These are phyloP conservation scores for Drosophila simulans DNA, from an alignment of 1,140 invertebrate species.

Conservation along the genomic window DNA sequence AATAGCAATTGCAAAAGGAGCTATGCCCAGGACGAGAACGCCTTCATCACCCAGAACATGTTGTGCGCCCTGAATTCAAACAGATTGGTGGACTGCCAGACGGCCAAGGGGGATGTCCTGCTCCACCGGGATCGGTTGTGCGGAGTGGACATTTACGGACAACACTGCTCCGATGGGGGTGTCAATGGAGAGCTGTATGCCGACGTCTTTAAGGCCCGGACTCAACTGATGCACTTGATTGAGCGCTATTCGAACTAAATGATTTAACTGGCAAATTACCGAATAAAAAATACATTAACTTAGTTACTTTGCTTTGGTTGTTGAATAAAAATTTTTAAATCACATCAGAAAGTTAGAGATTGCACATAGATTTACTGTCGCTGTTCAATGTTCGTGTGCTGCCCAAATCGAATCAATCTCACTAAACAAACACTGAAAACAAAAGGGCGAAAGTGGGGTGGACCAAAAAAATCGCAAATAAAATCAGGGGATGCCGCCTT, in stretches of 20 bases:
- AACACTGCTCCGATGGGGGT: constrained; percentile 29
- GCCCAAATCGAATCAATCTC: constrained; percentile 61
- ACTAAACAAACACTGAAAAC: constrained; percentile 43
- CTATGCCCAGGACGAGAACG: constrained; percentile 32
- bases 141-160: constrained; percentile 54
- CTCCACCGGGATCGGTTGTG: constrained; percentile 37
- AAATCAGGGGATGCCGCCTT: constrained; percentile 13
- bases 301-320: too few relatives aligned
- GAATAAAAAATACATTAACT: too few relatives aligned
- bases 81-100: constrained; percentile 34
- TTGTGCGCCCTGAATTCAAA: constrained; percentile 49
- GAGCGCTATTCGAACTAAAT: background rate
- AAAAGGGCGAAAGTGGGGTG: constrained; percentile 16
- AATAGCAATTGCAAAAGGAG: constrained; percentile 44
- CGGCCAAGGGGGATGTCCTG: constrained; percentile 34
- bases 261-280: too few relatives aligned
- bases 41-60: constrained; percentile 42
- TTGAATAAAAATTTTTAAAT: background rate
- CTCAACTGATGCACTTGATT: constrained; percentile 8
- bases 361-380: constrained; percentile 38
- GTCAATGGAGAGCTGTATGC: constrained; percentile 58
- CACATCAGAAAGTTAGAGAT: background rate
- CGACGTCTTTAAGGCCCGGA: constrained; percentile 34
- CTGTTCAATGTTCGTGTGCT: constrained; percentile 11
- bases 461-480: constrained; percentile 26